phyloP scores from a whole-genome alignment of 2,797 vertebrate genomes.

The Etheostoma nigrum region DNA sequence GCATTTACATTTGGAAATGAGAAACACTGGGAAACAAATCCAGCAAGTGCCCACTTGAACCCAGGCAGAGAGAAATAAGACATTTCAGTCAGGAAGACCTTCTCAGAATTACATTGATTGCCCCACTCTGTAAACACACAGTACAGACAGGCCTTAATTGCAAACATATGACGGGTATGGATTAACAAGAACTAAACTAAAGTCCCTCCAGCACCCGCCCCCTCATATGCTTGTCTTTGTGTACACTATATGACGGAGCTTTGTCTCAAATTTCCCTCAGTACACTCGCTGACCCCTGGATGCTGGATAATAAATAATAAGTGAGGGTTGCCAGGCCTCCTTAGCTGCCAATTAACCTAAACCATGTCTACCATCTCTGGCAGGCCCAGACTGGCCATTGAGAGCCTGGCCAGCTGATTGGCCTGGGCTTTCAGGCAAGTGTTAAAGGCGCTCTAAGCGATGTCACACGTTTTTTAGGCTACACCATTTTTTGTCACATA shows the following conservation, averaged over 20 bases:
- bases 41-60: constrained; percentile 75
- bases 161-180: constrained; percentile 82
- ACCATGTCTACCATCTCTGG: constrained; percentile 27
- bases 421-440: no score
- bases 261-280: constrained; percentile 60
- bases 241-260: constrained; percentile 58
- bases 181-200: constrained; percentile 72
- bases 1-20: constrained; percentile 79
- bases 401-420: neutral
- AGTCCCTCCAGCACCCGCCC: constrained; percentile 66
- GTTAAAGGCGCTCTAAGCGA: no score
- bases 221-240: constrained; percentile 62
- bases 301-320: constrained; percentile 46
- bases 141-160: constrained; percentile 80
- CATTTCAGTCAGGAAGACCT: constrained; percentile 75
- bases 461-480: no score
- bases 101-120: constrained; percentile 85
- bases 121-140: constrained; percentile 82
- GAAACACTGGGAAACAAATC: constrained; percentile 74
- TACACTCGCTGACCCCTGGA: constrained; percentile 65
- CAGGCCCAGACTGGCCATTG: neutral
- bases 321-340: constrained; percentile 54
- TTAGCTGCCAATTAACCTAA: constrained; percentile 40
- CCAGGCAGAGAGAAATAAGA: constrained; percentile 74
- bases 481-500: no score